phyloP scores from a whole-genome alignment of 2,888 invertebrate genomes.

The Anorthoa munda region DNA sequence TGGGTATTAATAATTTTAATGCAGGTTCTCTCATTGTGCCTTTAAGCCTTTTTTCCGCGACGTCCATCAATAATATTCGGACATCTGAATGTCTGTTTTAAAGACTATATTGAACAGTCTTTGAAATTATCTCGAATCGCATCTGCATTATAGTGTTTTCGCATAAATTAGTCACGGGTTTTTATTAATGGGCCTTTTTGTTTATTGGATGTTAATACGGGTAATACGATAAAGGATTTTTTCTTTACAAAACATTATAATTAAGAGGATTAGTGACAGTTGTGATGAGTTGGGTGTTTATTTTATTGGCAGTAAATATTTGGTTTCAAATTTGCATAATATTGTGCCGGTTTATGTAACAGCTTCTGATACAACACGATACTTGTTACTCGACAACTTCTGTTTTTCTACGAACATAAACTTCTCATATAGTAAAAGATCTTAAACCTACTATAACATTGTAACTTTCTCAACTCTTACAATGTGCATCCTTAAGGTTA shows the following conservation, averaged over 20 bases:
- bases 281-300: conserved; percentile 38
- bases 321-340: not conserved
- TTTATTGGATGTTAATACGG: conserved; percentile 58
- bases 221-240: conserved; percentile 35
- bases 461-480: conserved; percentile 31
- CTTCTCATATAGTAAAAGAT: no score
- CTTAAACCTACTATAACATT: not conserved
- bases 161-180: conserved; percentile 77
- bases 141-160: conserved; percentile 80
- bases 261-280: conserved; percentile 40
- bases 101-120: conserved; percentile 82
- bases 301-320: conserved; percentile 32
- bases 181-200: conserved; percentile 71
- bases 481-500: conserved; percentile 34
- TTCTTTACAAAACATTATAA: conserved; percentile 37
- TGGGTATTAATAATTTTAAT: conserved; percentile 89
- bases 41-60: conserved; percentile 82
- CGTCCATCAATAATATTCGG: conserved; percentile 89
- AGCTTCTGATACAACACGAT: not conserved
- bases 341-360: not conserved
- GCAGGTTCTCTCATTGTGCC: conserved; percentile 87
- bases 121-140: conserved; percentile 82
- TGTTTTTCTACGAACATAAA: not conserved
- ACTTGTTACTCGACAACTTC: not conserved
- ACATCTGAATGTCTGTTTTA: conserved; percentile 88